Evolutionary conservation across 2,113 vertebrate genomes (phyloP).

Genomic region (Heterotilapia buettikoferi): DNA sequence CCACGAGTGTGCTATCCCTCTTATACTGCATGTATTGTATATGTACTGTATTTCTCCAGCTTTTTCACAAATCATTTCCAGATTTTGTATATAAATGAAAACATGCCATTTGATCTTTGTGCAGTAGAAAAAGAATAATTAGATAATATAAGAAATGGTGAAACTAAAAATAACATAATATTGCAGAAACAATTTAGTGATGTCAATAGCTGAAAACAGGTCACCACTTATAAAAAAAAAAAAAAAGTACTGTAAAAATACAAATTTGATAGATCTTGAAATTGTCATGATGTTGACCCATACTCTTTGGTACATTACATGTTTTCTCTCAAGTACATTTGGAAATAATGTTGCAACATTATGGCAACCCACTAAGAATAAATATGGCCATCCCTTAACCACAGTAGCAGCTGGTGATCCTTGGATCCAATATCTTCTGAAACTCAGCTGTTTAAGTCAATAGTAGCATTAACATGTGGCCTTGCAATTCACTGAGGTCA

Average conservation of each 20-base stretch:
- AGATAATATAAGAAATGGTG: not conserved
- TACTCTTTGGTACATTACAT: not conserved
- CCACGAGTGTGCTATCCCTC: not conserved
- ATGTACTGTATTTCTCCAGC: not conserved
- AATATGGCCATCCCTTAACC: not conserved
- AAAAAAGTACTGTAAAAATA: not conserved
- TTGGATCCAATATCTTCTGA: not conserved
- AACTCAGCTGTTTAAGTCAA: constrained; percentile 39
- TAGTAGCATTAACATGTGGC: constrained; percentile 56
- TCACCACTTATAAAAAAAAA: not conserved
- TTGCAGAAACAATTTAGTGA: not conserved
- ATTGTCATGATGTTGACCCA: not conserved
- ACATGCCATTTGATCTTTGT: not conserved
- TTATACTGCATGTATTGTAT: not conserved
- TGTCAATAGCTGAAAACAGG: not conserved
- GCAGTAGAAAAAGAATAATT: not conserved
- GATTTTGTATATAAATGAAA: not conserved
- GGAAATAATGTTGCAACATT: not conserved
- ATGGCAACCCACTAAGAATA: not conserved
- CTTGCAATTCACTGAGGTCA: constrained; percentile 44
- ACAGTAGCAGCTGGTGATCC: constrained; percentile 9
- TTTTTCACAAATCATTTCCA: not conserved
- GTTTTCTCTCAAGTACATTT: not conserved
- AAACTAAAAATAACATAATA: not conserved
- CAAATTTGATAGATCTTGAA: not conserved